These are phyloP conservation scores for Leucophenga montana DNA, from an alignment of 2,888 invertebrate genomes.

Conservation along the genomic window DNA sequence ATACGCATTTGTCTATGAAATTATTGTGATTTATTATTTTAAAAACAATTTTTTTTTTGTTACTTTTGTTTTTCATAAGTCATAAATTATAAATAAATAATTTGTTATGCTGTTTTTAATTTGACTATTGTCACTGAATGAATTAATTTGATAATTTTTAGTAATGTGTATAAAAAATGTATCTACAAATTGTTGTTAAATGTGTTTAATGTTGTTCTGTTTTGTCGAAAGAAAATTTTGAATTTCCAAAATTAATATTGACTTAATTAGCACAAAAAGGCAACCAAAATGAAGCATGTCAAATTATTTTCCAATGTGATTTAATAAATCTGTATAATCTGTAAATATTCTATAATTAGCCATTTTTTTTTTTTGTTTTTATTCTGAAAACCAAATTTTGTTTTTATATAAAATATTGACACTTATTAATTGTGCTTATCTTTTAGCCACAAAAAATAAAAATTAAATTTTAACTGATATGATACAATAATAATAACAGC, in stretches of 20 bases:
- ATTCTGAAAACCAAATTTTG: conserved; percentile 20
- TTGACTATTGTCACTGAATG: conserved; percentile 31
- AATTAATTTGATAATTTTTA: conserved; percentile 37
- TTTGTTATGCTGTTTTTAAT: conserved; percentile 70
- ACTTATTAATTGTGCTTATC: conserved; percentile 28
- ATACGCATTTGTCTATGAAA: conserved; percentile 46
- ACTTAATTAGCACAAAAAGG: conserved; percentile 10
- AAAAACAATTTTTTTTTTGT: conserved; percentile 33
- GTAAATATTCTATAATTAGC: conserved; percentile 13
- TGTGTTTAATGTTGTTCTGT: conserved; percentile 39
- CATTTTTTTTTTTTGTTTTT: conserved; percentile 22
- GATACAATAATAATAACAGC: conserved; percentile 42
- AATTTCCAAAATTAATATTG: conserved; percentile 4
- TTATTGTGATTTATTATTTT: conserved; percentile 58
- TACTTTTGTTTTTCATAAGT: conserved; percentile 40
- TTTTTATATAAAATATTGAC: conserved; percentile 31
- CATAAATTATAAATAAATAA: conserved; percentile 37
- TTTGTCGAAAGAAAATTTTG: not conserved
- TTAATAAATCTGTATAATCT: conserved; percentile 9
- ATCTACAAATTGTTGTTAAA: conserved; percentile 4
- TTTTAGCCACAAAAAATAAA: not conserved
- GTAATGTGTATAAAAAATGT: not conserved
- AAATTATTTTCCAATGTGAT: not conserved
- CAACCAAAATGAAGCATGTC: not conserved
- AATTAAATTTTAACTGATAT: not conserved